Evolutionary conservation across 2,797 vertebrate genomes (phyloP), one percentile per base, ranked within the genome.

Genomic region (Scomberomorus guttatus): DNA sequence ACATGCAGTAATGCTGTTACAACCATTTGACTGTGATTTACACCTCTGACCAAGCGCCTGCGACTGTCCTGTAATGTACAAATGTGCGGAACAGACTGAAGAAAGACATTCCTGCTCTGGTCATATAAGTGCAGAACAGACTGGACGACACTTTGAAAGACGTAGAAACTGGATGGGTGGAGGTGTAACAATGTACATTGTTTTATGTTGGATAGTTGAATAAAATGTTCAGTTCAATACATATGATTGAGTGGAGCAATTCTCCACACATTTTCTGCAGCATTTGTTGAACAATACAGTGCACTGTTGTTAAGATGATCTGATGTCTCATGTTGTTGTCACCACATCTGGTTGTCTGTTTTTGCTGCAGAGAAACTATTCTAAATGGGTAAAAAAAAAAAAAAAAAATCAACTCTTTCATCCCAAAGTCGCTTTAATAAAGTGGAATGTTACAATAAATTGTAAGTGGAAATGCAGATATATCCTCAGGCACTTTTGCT

Each of bases 11-110:
- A 79, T 37, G 63, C 75, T 73, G 79, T 80, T 80, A 67, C 62
- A 81, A 79, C 70, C 80, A 77, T 79, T 56, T 29, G 65, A 56
- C 82, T 72, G 71, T 73, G 81, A 90, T 89, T 90, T 87, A 89
- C 83, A 72, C 57, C 77, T 59, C 70, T 57, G 74, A 68, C 75
- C 63, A 24, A 67, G 32, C 15, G 50, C 59, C 72, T 44, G 48
- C 2, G 6, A 76, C 71, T 42, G 52, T 72, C 75, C 51, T 17
- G 44, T 65, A 63, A 77, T 42, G 50, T 27, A 27, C 48, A 63
- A 72, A 77, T 52, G 59, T n/a, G 42, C 27, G 74, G 66, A 66
- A 58, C 29, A 24, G 25, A 63, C 57, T 57, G 60, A 48, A 54
- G 27, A 6, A 57, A 60, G 15, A 4, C 3, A 24, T 61, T 59